A percentile compares a stretch with the other conserved stretches of the same genome.
Evolutionary conservation across 2,113 vertebrate species (phyloP).

Genomic region (Jacana jacana): DNA sequence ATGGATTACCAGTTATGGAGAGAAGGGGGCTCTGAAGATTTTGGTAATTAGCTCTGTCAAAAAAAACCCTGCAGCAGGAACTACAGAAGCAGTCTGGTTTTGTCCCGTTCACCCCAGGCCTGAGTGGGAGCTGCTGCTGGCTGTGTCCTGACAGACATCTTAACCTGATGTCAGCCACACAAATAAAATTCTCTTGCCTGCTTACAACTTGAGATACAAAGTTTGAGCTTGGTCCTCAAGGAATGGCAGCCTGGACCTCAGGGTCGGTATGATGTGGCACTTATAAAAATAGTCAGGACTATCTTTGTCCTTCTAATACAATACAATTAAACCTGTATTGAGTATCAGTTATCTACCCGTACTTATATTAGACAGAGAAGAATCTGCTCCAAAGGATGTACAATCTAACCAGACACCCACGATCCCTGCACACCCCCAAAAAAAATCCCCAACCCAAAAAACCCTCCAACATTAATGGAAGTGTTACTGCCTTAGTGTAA

Average conservation of each 20-base stretch:
- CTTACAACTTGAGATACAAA: background rate
- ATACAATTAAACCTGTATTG: background rate
- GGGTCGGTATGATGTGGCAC: background rate
- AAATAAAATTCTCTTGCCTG: background rate
- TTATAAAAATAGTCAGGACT: constrained; percentile 4
- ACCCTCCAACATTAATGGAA: background rate
- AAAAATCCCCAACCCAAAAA: background rate
- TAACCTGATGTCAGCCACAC: background rate
- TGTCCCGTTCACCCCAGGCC: background rate
- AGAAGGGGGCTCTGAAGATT: background rate
- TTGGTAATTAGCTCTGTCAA: background rate
- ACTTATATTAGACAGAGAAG: background rate
- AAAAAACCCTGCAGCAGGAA: background rate
- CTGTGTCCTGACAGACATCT: background rate
- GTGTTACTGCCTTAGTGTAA: background rate
- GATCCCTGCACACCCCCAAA: background rate
- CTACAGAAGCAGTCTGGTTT: background rate
- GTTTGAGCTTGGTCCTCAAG: background rate
- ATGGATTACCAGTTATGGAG: background rate
- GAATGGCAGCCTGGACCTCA: background rate
- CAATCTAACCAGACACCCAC: background rate
- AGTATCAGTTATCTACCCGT: background rate
- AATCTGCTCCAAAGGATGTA: background rate
- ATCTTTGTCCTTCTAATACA: background rate
- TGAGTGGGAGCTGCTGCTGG: background rate